phyloP scores from a whole-genome alignment of 2,888 invertebrate genomes.

The Yponomeuta sedellus region DNA sequence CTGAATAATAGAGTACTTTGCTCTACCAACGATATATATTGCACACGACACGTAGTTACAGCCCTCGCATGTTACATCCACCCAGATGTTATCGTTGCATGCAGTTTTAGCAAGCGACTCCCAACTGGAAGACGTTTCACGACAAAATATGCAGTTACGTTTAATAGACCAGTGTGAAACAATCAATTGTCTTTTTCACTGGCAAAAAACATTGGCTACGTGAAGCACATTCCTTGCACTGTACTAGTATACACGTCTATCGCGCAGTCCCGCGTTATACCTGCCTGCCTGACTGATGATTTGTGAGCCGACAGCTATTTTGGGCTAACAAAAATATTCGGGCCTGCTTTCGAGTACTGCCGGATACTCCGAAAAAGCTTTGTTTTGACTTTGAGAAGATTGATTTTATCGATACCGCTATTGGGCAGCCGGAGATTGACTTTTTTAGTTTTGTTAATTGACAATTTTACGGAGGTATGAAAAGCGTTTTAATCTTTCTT shows the following conservation, averaged over 20 bases:
- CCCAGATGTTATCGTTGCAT: too few species aligned
- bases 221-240: too few species aligned
- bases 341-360: conserved; percentile 53
- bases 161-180: too few species aligned
- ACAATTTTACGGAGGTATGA: not conserved
- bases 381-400: conserved; percentile 53
- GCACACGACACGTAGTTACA: too few species aligned
- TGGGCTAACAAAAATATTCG: conserved; percentile 57
- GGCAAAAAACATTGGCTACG: too few species aligned
- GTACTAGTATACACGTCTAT: not conserved
- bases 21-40: too few species aligned
- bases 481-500: not conserved
- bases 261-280: conserved; percentile 24
- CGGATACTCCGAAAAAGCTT: conserved; percentile 51
- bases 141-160: too few species aligned
- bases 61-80: too few species aligned
- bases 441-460: not conserved
- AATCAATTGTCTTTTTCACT: too few species aligned
- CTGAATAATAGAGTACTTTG: too few species aligned
- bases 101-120: too few species aligned
- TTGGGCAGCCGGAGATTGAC: conserved; percentile 24
- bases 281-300: conserved; percentile 54
- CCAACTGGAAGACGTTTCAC: too few species aligned
- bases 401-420: conserved; percentile 46
- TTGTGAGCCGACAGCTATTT: conserved; percentile 67